These are phyloP conservation scores for Hemiscyllium ocellatum DNA, from an alignment of 2,113 vertebrate species.

Conservation along the genomic window DNA sequence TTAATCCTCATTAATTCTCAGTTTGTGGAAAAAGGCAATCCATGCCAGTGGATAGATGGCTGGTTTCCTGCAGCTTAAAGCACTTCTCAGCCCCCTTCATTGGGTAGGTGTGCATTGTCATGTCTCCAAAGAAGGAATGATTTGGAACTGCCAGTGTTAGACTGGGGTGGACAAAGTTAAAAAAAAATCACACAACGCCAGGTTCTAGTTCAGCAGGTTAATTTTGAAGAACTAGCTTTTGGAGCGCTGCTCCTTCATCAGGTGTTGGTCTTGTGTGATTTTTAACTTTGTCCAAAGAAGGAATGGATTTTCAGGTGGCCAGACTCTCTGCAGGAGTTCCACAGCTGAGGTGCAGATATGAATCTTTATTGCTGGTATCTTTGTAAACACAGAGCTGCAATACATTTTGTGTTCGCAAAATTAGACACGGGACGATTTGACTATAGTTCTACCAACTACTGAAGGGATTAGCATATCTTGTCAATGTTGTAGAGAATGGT, in stretches of 20 bases:
- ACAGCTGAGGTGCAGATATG: background rate
- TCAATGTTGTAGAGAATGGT: background rate
- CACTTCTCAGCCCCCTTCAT: background rate
- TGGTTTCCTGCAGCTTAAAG: background rate
- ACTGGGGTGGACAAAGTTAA: no score
- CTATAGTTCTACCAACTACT: background rate
- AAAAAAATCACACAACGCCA: no score
- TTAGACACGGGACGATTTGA: background rate
- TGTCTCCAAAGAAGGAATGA: background rate
- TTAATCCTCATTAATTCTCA: background rate
- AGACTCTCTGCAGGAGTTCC: background rate
- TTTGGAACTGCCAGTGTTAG: no score
- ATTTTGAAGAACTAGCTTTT: no score
- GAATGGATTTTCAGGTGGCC: background rate
- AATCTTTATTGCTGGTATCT: background rate
- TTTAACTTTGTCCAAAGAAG: no score
- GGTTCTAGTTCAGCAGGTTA: no score
- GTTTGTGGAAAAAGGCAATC: background rate
- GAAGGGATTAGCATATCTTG: background rate
- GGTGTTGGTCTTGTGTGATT: no score
- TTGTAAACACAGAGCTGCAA: background rate
- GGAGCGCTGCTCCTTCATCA: no score
- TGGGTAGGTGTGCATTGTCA: background rate
- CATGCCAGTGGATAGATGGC: background rate
- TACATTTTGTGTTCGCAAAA: background rate